Evolutionary conservation across 2,797 vertebrate genomes (phyloP), one percentile per base, ranked within the genome.

Genomic region (Notolabrus celidotus): DNA sequence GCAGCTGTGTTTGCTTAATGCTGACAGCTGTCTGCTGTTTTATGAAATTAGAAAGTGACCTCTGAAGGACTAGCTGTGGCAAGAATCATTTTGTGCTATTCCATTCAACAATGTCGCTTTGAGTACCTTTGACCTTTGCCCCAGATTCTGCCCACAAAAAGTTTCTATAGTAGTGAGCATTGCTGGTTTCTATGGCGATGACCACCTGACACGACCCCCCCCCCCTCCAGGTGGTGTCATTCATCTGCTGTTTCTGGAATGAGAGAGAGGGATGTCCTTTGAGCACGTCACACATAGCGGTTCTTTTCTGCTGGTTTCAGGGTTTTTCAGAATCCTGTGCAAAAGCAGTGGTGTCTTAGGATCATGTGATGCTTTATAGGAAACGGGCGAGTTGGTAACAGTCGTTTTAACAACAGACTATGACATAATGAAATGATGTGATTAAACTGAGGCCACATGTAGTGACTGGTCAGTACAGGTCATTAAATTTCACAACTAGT

Each of bases 121-220:
- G 60, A 46, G 38, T 34, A 60, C 46, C 39, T 63, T 27, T 92
- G 62, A 89, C 87, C 92, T 92, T 92, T 93, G 80, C 49, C 89
- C 88, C 79, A 73, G 61, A 92, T 90, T 87, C 77, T 69, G 58
- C 68, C 62, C 78, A 76, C 84, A 80, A 74, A 71, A 84, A 82
- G 77, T 90, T 88, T 90, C 88, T 85, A 86, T 90, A 83, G 88
- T 67, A 63, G 54, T 86, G 83, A 76, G 73, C 80, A 56, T 80
- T 75, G 82, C 74, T 86, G 88, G 90, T 93, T 92, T 92, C 90
- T 85, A 91, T 92, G 82, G 91, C 12, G 84, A 92, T 77, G 80
- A 90, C 84, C 92, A 89, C 71, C 90, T 93, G 94, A 93, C 91
- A n/a, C n/a, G n/a, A n/a, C n/a, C n/a, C n/a, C n/a, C n/a, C n/a